These are phyloP conservation scores for Cremastinae sp. DNA, from an alignment of 2,888 invertebrate species.

Conservation along the genomic window DNA sequence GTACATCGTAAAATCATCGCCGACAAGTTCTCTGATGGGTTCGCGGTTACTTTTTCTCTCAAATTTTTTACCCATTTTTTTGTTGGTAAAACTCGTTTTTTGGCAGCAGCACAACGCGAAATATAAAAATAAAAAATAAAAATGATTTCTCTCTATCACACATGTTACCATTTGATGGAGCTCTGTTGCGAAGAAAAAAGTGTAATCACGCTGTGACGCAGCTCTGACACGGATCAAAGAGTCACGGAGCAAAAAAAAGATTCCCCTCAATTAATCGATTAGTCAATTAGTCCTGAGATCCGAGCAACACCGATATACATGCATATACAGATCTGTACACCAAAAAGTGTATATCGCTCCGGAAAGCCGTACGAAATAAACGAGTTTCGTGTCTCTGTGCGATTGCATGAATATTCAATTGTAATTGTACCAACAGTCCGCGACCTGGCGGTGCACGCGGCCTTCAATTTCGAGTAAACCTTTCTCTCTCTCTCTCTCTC, in stretches of 20 bases:
- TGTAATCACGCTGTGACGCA: constrained; percentile 6
- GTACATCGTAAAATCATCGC: constrained; percentile 50
- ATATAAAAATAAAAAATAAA: too few species aligned
- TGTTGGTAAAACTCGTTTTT: too few species aligned
- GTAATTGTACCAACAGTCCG: constrained; percentile 50
- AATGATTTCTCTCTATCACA: too few species aligned
- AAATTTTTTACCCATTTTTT: constrained; percentile 7
- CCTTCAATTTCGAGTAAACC: constrained; percentile 46
- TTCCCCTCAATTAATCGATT: constrained; percentile 47
- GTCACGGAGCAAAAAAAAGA: constrained; percentile 8
- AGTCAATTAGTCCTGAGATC: constrained; percentile 40
- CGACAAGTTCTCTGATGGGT: not conserved
- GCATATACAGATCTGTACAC: not conserved
- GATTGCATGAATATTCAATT: constrained; percentile 62
- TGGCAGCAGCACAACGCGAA: too few species aligned
- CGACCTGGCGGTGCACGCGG: constrained; percentile 30
- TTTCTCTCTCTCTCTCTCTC: constrained; percentile 23
- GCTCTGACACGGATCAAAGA: constrained; percentile 1
- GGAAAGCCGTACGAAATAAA: constrained; percentile 39
- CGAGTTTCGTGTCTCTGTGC: constrained; percentile 53
- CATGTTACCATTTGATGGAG: not conserved
- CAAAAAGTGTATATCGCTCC: constrained; percentile 7
- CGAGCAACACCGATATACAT: constrained; percentile 7
- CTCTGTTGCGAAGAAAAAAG: not conserved
- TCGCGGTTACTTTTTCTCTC: not conserved